A percentile compares a stretch with the other conserved stretches of the same genome.
phyloP scores from a whole-genome alignment of 1,140 invertebrate genomes.

The Bombus terrestris region DNA sequence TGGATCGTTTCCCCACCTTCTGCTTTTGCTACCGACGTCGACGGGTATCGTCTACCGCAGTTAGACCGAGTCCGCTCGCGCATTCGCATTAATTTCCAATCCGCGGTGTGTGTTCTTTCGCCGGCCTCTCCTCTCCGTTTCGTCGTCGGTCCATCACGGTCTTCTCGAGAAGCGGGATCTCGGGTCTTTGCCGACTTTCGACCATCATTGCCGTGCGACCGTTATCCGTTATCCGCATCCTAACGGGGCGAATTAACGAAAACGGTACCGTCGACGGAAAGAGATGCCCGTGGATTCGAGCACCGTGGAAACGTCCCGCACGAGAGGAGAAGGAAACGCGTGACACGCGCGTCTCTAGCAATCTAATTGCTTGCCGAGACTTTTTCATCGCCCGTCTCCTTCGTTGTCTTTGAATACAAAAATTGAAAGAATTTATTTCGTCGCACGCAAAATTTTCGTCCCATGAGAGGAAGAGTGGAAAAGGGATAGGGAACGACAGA shows the following conservation, averaged over 20 bases:
- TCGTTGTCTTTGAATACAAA: not conserved
- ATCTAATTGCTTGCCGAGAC: not conserved
- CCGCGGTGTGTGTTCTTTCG: constrained; percentile 35
- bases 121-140: constrained; percentile 12
- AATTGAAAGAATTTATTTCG: no score
- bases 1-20: constrained; percentile 61
- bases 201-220: not conserved
- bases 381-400: not conserved
- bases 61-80: constrained; percentile 81
- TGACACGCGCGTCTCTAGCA: not conserved
- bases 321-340: not conserved
- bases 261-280: constrained; percentile 10
- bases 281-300: constrained; percentile 31
- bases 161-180: constrained; percentile 2
- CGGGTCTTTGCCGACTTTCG: not conserved
- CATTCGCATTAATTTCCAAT: constrained; percentile 79
- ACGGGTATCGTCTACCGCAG: constrained; percentile 76
- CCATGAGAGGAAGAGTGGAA: not conserved
- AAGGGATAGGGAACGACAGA: no score
- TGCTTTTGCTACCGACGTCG: constrained; percentile 47
- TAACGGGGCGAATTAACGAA: not conserved
- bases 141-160: not conserved
- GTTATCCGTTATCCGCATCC: not conserved
- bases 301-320: not conserved
- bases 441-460: not conserved